A percentile compares a stretch with the other conserved stretches of the same genome.
phyloP scores from a whole-genome alignment of 2,113 vertebrate genomes.

The Catharus minimus region DNA sequence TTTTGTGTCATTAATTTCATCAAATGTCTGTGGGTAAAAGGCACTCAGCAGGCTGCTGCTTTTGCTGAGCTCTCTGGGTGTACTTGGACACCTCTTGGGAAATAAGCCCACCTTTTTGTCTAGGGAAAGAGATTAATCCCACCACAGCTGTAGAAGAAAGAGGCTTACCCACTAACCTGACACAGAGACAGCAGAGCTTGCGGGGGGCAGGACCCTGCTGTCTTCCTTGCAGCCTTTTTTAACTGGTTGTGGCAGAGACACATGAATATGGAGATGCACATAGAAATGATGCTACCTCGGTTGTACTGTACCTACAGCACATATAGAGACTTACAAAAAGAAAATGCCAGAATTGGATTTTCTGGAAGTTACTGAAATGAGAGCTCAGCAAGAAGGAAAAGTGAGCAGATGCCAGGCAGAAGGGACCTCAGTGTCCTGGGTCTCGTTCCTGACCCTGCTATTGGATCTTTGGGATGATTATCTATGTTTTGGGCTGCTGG shows the following conservation, averaged over 20 bases:
- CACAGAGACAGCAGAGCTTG: not conserved
- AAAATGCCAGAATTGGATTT: not conserved
- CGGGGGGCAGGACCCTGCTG: not conserved
- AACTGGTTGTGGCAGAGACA: not conserved
- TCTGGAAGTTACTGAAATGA: not conserved
- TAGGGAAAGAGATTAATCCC: not conserved
- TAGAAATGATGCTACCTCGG: not conserved
- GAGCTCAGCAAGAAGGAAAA: not conserved
- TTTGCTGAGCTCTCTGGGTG: slow-evolving; percentile 13
- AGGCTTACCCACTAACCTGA: not conserved
- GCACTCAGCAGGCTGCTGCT: slow-evolving; percentile 50
- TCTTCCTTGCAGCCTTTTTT: not conserved
- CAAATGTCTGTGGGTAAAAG: slow-evolving; percentile 50
- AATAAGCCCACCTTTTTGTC: slow-evolving; percentile 51
- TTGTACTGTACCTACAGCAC: not conserved
- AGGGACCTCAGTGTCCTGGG: not conserved
- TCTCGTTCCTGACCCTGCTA: not conserved
- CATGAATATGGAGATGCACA: rapidly evolving
- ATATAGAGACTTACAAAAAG: not conserved
- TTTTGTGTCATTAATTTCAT: slow-evolving; percentile 69
- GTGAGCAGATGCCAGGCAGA: not conserved
- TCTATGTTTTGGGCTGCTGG: not conserved
- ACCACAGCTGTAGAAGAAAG: not conserved
- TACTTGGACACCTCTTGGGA: slow-evolving; percentile 40
- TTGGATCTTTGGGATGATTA: not conserved